phyloP scores from a whole-genome alignment of 2,797 vertebrate genomes.

The Leptodactylus fallax region DNA sequence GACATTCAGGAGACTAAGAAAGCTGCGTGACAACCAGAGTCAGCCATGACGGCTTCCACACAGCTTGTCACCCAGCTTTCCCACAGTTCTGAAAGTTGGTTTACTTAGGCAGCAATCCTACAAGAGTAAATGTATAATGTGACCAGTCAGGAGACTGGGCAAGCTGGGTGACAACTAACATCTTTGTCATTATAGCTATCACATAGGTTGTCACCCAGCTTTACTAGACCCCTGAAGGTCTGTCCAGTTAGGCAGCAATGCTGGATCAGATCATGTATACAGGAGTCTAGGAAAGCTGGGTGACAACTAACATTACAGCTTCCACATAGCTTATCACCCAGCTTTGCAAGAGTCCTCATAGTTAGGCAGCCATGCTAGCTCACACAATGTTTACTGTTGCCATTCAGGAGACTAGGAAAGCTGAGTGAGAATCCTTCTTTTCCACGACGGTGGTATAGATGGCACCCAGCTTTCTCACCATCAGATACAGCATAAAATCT shows the following conservation, averaged over 20 bases:
- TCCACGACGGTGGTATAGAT: neutral
- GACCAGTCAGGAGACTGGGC: too few relatives aligned
- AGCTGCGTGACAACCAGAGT: neutral
- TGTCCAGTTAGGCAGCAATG: neutral
- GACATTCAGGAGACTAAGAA: neutral
- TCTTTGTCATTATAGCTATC: too few relatives aligned
- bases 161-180: too few relatives aligned
- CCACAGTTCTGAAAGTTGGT: neutral
- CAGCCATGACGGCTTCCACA: neutral
- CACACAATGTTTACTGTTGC: neutral
- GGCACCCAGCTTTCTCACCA: neutral
- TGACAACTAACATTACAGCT: too few relatives aligned
- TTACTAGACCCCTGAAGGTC: neutral
- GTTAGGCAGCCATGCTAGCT: neutral
- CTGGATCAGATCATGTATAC: too few relatives aligned
- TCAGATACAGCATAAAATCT: neutral
- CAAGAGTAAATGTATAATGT: too few relatives aligned
- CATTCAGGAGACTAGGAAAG: neutral
- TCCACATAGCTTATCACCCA: too few relatives aligned
- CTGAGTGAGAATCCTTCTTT: neutral
- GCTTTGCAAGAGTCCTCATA: too few relatives aligned
- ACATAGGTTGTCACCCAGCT: neutral
- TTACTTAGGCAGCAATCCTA: too few relatives aligned
- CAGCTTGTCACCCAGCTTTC: neutral
- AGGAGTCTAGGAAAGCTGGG: too few relatives aligned